Base-by-base conservation (phyloP, 2,113 vertebrate species). In the Xenus cinereus region DNA sequence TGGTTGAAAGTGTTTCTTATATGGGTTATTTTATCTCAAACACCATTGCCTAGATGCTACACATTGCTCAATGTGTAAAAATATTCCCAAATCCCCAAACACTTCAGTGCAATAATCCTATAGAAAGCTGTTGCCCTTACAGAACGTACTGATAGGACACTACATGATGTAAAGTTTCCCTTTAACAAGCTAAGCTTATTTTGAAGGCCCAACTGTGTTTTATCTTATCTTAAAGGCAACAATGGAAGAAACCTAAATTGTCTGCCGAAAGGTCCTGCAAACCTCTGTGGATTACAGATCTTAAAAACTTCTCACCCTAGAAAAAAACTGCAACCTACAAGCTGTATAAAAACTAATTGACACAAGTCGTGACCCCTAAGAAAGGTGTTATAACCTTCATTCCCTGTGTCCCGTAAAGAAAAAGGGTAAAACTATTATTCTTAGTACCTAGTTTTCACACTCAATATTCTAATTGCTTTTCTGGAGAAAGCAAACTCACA, bases 111-210 rank as follows among this genome's bases (percentile, higher is more conserved):
- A 83, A 62, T 30, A 20, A 66, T n/a, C 53, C 64, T 37, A 73
- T 0, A 63, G 37, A 60, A 64, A 87, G 51, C 24, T 56, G 6
- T 19, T 81, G 41, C 8, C 68, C 14, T 50, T 39, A 57, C 11
- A 89, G 33, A 68, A 69, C 0, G 0, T 37, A 45, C 5, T 37
- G 51, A 20, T n/a, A 35, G 1, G 21, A 84, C 0, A 0, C 20
- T 72, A 21, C 21, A 24, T 12, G 19, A 87, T 28, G 41, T 30
- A 75, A 84, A 82, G 9, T 8, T 51, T 67, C 30, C 63, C 46
- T 11, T 16, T 27, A 46, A 48, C 22, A 48, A 48, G 46, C 46
- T 48, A 48, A 48, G 57, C 18, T 74, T 54, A 48, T 69, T 91
- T 88, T 56, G 9, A 89, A 78, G 18, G 35, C 27, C 12, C 27